A percentile compares a stretch with the other conserved stretches of the same genome.
Conservation (phyloP, 2,797 vertebrate genomes). For the Leptatherina wallacei region DNA sequence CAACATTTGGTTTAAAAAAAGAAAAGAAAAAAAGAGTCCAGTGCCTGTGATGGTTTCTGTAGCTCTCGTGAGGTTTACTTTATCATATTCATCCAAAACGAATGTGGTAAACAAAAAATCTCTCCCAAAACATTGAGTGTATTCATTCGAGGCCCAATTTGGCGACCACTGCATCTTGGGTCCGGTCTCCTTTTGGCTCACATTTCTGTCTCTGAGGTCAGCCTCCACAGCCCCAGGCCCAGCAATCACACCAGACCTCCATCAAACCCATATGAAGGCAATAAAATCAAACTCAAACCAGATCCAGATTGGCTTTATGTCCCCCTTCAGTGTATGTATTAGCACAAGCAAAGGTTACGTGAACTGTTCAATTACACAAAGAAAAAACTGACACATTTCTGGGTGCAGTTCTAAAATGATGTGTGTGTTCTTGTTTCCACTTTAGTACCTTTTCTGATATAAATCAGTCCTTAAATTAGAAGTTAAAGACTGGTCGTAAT, state of each 20-base stretch:
- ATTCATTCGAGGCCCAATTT: slow-evolving; percentile 50
- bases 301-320: slow-evolving; percentile 44
- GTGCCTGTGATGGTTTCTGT: not conserved
- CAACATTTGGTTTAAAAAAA: not conserved
- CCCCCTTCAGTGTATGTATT: slow-evolving; percentile 24
- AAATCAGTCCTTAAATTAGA: not conserved
- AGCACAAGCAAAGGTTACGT: slow-evolving; percentile 36
- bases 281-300: slow-evolving; percentile 67
- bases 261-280: slow-evolving; percentile 64
- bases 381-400: slow-evolving; percentile 44
- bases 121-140: slow-evolving; percentile 40
- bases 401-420: slow-evolving; percentile 4
- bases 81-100: slow-evolving; percentile 36
- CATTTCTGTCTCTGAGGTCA: slow-evolving; percentile 71
- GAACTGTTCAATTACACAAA: slow-evolving; percentile 37
- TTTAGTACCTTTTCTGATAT: not conserved
- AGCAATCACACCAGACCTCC: slow-evolving; percentile 59
- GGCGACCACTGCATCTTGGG: slow-evolving; percentile 49
- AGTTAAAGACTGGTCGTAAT: not conserved
- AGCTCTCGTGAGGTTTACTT: slow-evolving; percentile 31
- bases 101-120: slow-evolving; percentile 53
- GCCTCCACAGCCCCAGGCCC: slow-evolving; percentile 48
- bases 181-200: slow-evolving; percentile 62
- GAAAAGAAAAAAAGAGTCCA: too few relatives aligned
- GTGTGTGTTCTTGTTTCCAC: slow-evolving; percentile 6